Evolutionary conservation across 1,140 invertebrate genomes (phyloP), one percentile per base, ranked within the genome.

Genomic region (Aphelinus atriplicis): DNA sequence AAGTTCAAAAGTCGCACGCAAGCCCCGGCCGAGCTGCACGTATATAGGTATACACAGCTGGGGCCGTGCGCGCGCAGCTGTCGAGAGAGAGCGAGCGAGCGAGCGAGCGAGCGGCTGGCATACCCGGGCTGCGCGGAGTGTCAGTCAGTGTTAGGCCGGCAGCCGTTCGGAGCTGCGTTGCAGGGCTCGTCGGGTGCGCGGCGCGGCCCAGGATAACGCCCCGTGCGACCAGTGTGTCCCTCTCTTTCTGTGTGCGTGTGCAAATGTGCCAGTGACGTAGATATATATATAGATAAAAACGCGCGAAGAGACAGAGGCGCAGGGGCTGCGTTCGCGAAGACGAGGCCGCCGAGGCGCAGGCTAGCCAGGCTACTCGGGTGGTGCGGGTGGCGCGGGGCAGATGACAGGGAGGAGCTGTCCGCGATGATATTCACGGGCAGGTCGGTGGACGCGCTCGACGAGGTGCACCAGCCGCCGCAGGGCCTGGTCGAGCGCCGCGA

Each of bases 351-450:
- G 55, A 56, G 10, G 43, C 50, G 66, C 55, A 58, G 56, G 55
- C 50, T 53, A 7, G 50, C 53, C 5, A 26, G 26, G 26, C 26
- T 26, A 26, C 26, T 9, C 66, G 61, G 47, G 46, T 7, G 10
- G 1, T 42, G 61, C 57, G 6, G 56, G 56, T 56, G 45, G 56
- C 65, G 68, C 68, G 69, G 69, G 56, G 48, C 50, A n/a, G 46
- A 10, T 50, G 61, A 51, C 47, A 53, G 47, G 5, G 47, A 60
- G 47, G 48, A 67, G 73, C 56, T 68, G 67, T 4, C 53, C 65
- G 78, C 63, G 74, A 86, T 87, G 86, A 87, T 86, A 70, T 86
- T 86, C 78, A 84, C 84, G 68, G 81, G 84, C n/a, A 84, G 80
- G 69, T 86, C 84, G 62, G 84, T 86, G 26, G 83, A 85, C 65